Evolutionary conservation across 2,797 vertebrate species (phyloP).

Genomic region (Hozukius guyotensis): DNA sequence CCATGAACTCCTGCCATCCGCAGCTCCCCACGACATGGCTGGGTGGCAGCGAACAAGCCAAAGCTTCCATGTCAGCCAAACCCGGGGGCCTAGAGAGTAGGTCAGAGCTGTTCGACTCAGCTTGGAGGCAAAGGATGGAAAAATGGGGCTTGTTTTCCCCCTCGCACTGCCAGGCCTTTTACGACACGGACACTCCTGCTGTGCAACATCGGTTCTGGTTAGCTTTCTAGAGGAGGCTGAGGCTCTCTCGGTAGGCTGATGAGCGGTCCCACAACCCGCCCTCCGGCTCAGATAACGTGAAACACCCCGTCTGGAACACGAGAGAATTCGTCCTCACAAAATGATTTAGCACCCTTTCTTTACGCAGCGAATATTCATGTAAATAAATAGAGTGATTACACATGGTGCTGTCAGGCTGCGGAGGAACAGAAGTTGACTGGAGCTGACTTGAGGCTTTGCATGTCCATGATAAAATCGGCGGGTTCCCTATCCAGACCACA

Average conservation of each 20-base stretch:
- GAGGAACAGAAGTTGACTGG: constrained; percentile 44
- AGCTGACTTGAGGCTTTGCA: constrained; percentile 61
- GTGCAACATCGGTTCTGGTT: constrained; percentile 63
- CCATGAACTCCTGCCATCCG: constrained; percentile 69
- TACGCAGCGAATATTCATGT: constrained; percentile 36
- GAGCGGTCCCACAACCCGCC: constrained; percentile 37
- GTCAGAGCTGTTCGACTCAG: constrained; percentile 70
- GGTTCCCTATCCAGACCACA: constrained; percentile 70
- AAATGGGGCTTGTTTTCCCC: constrained; percentile 76
- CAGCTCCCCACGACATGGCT: constrained; percentile 77
- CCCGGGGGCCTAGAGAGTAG: constrained; percentile 61
- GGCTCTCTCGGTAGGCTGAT: constrained; percentile 32
- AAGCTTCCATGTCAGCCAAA: constrained; percentile 76
- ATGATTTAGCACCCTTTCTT: constrained; percentile 38
- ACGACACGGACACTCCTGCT: constrained; percentile 70
- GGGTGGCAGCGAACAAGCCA: constrained; percentile 80
- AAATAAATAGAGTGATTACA: constrained; percentile 56
- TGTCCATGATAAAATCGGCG: constrained; percentile 65
- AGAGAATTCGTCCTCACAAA: constrained; percentile 26
- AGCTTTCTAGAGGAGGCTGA: constrained; percentile 46
- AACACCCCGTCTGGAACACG: constrained; percentile 25
- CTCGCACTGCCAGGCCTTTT: constrained; percentile 71
- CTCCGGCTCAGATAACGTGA: constrained; percentile 36
- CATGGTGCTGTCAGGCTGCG: constrained; percentile 50
- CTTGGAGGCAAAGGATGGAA: constrained; percentile 77